phyloP scores from a whole-genome alignment of 2,888 invertebrate genomes.

The Drosophila rellima region DNA sequence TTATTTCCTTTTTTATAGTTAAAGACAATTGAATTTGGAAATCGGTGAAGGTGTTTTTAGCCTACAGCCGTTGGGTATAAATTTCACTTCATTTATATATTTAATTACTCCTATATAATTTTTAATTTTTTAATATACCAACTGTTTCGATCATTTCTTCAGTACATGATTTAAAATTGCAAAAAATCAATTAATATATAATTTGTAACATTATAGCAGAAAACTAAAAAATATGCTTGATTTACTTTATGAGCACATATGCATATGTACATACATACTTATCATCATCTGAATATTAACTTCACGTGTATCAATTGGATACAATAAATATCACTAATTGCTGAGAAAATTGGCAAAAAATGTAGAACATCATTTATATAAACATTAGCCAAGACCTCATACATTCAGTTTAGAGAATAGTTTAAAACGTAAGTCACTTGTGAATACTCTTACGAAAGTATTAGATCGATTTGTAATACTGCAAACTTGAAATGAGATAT shows the following conservation, averaged over 20 bases:
- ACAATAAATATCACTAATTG: neutral
- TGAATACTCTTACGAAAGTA: slow-evolving; percentile 65
- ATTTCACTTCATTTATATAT: neutral
- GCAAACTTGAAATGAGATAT: slow-evolving; percentile 33
- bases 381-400: slow-evolving; percentile 9
- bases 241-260: slow-evolving; percentile 1
- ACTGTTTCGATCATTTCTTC: neutral
- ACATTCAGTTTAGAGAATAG: slow-evolving; percentile 18
- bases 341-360: neutral
- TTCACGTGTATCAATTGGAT: neutral
- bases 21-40: slow-evolving; percentile 23
- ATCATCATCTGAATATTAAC: neutral
- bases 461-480: slow-evolving; percentile 59
- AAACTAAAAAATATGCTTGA: slow-evolving; percentile 13
- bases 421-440: slow-evolving; percentile 31
- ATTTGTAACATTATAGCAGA: slow-evolving; percentile 4
- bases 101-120: neutral
- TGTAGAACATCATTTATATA: neutral
- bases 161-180: neutral
- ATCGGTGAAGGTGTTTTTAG: slow-evolving; percentile 42
- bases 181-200: no score
- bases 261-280: slow-evolving; percentile 14
- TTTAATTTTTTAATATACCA: neutral
- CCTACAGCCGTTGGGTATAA: slow-evolving; percentile 27
- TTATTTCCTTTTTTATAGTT: slow-evolving; percentile 30